Evolutionary conservation across 2,888 invertebrate species (phyloP).

Genomic region (Thumatha senex): DNA sequence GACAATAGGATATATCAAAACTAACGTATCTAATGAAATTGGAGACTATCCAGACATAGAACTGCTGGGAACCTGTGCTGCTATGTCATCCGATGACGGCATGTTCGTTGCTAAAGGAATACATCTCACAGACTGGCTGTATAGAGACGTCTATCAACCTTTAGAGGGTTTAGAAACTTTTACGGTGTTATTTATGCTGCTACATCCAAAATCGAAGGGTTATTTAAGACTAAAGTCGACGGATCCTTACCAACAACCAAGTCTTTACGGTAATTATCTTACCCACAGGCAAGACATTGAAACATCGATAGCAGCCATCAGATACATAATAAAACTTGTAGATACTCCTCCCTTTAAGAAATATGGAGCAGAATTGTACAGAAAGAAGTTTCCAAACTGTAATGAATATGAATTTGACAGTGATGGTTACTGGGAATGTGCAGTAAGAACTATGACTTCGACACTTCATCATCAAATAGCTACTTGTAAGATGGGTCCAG

Average conservation of each 20-base stretch:
- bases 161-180: slow-evolving; percentile 73
- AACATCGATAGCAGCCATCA: slow-evolving; percentile 83
- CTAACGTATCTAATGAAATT: slow-evolving; percentile 78
- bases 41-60: slow-evolving; percentile 86
- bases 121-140: slow-evolving; percentile 66
- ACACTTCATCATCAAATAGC: slow-evolving; percentile 88
- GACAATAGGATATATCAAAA: slow-evolving; percentile 83
- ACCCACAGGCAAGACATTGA: slow-evolving; percentile 84
- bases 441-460: slow-evolving; percentile 81
- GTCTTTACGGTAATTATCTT: slow-evolving; percentile 89
- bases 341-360: slow-evolving; percentile 83
- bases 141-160: slow-evolving; percentile 65
- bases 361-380: slow-evolving; percentile 83
- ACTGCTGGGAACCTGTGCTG: slow-evolving; percentile 82
- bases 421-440: slow-evolving; percentile 88
- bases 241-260: slow-evolving; percentile 86
- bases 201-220: slow-evolving; percentile 87
- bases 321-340: slow-evolving; percentile 80
- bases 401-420: slow-evolving; percentile 75
- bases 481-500: slow-evolving; percentile 88
- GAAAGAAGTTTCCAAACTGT: slow-evolving; percentile 82
- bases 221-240: slow-evolving; percentile 84
- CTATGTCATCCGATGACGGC: slow-evolving; percentile 83
- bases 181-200: slow-evolving; percentile 78
- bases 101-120: slow-evolving; percentile 65